Evolutionary conservation across 2,113 vertebrate species (phyloP), one percentile per base, ranked within the genome.

Genomic region (Macquaria australasica): DNA sequence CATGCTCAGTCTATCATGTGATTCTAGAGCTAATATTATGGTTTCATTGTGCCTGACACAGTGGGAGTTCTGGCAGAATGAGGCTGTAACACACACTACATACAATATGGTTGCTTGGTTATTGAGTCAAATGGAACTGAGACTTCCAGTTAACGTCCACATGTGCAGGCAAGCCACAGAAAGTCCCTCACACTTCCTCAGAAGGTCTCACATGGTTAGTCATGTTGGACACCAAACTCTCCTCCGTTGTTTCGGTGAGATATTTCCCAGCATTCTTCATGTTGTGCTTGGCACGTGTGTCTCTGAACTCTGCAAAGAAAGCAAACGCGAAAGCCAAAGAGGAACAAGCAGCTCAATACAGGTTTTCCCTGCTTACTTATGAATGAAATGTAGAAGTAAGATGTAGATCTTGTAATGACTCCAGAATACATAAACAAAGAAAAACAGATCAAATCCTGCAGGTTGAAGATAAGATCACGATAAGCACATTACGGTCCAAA

Each of bases 1-100:
- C 87, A 68, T 84, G 78, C 76, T 82, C 72, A 1, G 64, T 89
- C 79, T 70, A 88, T 91, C 89, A 91, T 87, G 85, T 86, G 87
- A 91, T 74, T 82, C 83, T 85, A 81, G 68, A 84, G 87, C 86
- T 91, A 94, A 92, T 92, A 90, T 94, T 93, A 88, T 91, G 91
- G 68, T 93, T 89, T 87, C 86, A 88, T 81, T 84, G 87, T 86
- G 90, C 77, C 79, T 39, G 28, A 66, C 89, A 68, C 88, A 77
- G 89, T 90, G 77, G 88, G 90, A 91, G 89, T 90, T 91, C 91
- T 93, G 85, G 87, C 72, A 83, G 71, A 60, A 34, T 4, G 12
- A 74, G 74, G 74, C 68, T 41, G 0, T 50, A 73, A 80, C 77
- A 85, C 77, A 66, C 39, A 78, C 73, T 45, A 70, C 25, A 73